Evolutionary conservation across 1,140 invertebrate genomes (phyloP).

Genomic region (Leucophenga varia): DNA sequence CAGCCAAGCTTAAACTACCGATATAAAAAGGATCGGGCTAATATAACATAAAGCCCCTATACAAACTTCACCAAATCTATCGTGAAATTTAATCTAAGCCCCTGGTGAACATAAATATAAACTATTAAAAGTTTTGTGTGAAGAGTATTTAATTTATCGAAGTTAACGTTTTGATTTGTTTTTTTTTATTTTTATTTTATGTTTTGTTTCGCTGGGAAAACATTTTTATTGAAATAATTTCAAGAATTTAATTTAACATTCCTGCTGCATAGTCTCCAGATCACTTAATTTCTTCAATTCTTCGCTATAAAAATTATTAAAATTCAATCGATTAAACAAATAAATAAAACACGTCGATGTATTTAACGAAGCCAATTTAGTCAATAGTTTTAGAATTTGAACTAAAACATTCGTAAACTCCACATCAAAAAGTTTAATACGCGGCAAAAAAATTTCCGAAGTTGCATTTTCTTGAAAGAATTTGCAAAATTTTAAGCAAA

Average conservation of each 20-base stretch:
- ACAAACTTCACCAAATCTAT: too few species aligned
- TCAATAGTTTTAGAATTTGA: conserved; percentile 73
- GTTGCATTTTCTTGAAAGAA: conserved; percentile 71
- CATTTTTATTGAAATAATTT: too few species aligned
- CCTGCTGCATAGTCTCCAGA: conserved; percentile 22
- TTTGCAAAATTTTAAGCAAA: conserved; percentile 86
- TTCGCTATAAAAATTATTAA: conserved; percentile 79
- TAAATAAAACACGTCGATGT: conserved; percentile 78
- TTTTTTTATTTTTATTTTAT: too few species aligned
- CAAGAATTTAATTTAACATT: neutral
- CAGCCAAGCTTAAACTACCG: too few species aligned
- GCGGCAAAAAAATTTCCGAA: conserved; percentile 68
- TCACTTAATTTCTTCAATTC: conserved; percentile 63
- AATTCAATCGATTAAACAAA: conserved; percentile 79
- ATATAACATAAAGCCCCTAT: too few species aligned
- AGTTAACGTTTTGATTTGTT: too few species aligned
- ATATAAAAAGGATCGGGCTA: too few species aligned
- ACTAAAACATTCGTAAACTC: conserved; percentile 74
- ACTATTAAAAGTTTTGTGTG: too few species aligned
- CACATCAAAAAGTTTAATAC: conserved; percentile 69
- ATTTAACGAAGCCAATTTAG: conserved; percentile 69
- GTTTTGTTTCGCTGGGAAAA: too few species aligned
- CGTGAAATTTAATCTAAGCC: too few species aligned
- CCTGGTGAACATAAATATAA: too few species aligned
- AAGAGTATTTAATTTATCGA: too few species aligned